These are phyloP conservation scores for Gallinago paraguaiae DNA, from an alignment of 2,113 vertebrate species.

Conservation along the genomic window DNA sequence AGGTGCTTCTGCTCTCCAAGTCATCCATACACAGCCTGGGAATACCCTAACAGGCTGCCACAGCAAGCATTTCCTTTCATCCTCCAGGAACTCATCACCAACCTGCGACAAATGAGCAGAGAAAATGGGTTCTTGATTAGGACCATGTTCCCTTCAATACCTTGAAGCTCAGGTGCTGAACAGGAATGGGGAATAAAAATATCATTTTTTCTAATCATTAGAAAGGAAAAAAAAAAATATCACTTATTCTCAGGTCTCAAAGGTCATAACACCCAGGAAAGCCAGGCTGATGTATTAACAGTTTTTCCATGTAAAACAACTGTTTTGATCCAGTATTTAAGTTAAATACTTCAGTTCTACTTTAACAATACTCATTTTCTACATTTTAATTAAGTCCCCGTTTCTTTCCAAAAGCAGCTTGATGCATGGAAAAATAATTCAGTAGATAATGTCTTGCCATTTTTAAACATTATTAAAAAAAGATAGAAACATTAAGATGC, in stretches of 20 bases:
- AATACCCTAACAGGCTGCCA: background rate
- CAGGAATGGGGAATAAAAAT: background rate
- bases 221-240: background rate
- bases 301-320: background rate
- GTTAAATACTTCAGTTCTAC: background rate
- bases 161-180: background rate
- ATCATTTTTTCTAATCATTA: background rate
- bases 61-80: background rate
- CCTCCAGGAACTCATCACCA: fast-evolving
- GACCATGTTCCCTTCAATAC: background rate
- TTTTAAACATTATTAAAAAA: constrained; percentile 50
- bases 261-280: background rate
- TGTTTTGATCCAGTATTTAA: background rate
- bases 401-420: constrained; percentile 2
- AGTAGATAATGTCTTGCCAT: background rate
- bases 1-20: background rate
- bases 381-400: constrained; percentile 35
- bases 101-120: background rate
- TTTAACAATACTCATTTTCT: background rate
- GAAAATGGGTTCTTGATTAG: background rate
- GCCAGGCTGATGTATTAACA: background rate
- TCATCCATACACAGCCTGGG: background rate
- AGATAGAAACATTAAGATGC: constrained; percentile 49
- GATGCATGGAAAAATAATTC: constrained; percentile 10
- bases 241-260: background rate